Conservation (phyloP, 1,140 invertebrate genomes). For the Limonius californicus region DNA sequence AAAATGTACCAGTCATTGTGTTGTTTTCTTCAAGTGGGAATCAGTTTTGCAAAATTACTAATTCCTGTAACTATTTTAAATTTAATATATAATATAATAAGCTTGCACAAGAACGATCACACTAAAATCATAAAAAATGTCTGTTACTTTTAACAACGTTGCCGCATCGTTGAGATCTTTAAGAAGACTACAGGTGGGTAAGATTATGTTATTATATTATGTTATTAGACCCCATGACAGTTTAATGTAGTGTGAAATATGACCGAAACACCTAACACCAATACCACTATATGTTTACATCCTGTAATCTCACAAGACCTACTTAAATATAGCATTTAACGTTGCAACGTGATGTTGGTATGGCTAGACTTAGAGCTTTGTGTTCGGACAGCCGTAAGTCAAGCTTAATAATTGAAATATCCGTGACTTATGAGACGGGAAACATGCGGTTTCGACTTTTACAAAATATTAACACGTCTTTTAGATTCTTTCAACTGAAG, state of each 20-base stretch:
- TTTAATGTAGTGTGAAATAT: conserved; percentile 46
- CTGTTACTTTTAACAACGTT: not conserved
- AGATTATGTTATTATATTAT: conserved; percentile 45
- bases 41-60: too few relatives aligned
- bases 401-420: conserved; percentile 18
- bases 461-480: not conserved
- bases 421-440: conserved; percentile 17
- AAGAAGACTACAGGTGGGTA: conserved; percentile 12
- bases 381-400: conserved; percentile 15
- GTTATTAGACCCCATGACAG: conserved; percentile 42
- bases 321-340: not conserved
- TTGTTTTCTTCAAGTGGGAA: too few relatives aligned
- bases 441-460: conserved; percentile 1
- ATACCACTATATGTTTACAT: conserved; percentile 32
- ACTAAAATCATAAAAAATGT: too few relatives aligned
- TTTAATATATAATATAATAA: too few relatives aligned
- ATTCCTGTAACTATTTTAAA: too few relatives aligned
- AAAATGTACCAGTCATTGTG: too few relatives aligned
- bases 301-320: not conserved
- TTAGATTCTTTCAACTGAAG: not conserved
- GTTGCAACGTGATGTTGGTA: conserved; percentile 2
- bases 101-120: too few relatives aligned
- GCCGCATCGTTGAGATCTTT: not conserved
- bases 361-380: not conserved
- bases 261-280: conserved; percentile 28